Evolutionary conservation across 2,113 vertebrate species (phyloP).

Genomic region (Oceanites oceanicus): DNA sequence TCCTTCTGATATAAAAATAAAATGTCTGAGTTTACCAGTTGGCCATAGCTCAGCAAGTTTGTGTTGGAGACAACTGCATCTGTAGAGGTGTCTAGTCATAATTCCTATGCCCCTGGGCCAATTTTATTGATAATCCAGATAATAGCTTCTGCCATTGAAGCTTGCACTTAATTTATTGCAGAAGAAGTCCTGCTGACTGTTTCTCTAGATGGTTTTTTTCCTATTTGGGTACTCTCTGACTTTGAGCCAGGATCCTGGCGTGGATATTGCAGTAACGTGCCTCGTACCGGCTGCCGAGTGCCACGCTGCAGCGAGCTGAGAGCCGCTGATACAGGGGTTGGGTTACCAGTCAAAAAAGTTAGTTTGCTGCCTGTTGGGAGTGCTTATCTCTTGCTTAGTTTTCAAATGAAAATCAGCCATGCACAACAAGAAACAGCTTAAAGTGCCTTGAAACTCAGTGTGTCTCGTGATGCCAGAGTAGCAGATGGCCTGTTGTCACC

Average conservation of each 20-base stretch:
- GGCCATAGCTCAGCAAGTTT: background rate
- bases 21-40: background rate
- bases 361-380: background rate
- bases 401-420: background rate
- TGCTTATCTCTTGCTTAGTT: background rate
- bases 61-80: background rate
- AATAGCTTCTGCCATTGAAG: background rate
- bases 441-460: background rate
- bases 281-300: background rate
- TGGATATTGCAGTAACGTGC: background rate
- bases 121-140: background rate
- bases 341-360: background rate
- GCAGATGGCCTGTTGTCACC: slow-evolving; percentile 65
- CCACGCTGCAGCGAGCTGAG: fast-evolving
- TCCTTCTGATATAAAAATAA: background rate
- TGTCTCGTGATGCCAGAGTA: slow-evolving; percentile 11
- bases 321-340: background rate
- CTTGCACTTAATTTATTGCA: background rate
- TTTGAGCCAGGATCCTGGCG: background rate
- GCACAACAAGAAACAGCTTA: background rate
- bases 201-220: background rate
- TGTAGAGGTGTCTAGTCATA: background rate
- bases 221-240: background rate
- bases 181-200: background rate
- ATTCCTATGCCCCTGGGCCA: background rate